Base-by-base conservation (phyloP, 1,140 invertebrate genomes). In the Rhizoglyphus robini region DNA sequence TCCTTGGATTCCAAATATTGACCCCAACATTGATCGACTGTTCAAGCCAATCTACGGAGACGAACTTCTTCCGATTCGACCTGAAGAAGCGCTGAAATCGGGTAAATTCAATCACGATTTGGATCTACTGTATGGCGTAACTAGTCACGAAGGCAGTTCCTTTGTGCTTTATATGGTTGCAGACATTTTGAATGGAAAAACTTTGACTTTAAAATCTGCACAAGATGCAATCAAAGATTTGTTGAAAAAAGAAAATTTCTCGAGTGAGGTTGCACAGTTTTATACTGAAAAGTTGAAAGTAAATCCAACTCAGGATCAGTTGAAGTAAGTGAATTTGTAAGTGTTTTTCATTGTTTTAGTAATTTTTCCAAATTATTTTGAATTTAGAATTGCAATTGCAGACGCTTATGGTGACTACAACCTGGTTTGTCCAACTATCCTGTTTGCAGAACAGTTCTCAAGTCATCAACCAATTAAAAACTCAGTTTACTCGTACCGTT, bases 21-120 rank as follows among this genome's bases (percentile, higher is more conserved):
- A 11, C 8, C 8, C 23, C 8, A 8, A 8, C 8, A 8, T 11
- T n/a, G n/a, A n/a, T n/a, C 18, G 32, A 31, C 64, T 66, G 27
- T 13, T 18, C 11, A n/a, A n/a, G n/a, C 65, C 65, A 2, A 31
- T 30, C 1, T 34, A 25, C n/a, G 32, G n/a, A 8, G 64, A 67
- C 5, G 23, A 46, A 36, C 4, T 65, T 11, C n/a, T 66, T 13
- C 66, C 66, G 31, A 34, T 36, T 15, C 36, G 20, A 23, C 38
- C 66, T 20, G n/a, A 4, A 4, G 60, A 51, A 23, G 61, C 61
- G 27, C 20, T 67, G 2, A 65, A 67, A 57, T 32, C n/a, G 11
- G 66, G 54, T 3, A 27, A 49, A 11, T 46, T 65, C 32, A 0
- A 49, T 30, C 15, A 8, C 8, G 15, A 20, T 20, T 4, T 65